phyloP scores from a whole-genome alignment of 2,888 invertebrate species.

The Torymus tubicola region DNA sequence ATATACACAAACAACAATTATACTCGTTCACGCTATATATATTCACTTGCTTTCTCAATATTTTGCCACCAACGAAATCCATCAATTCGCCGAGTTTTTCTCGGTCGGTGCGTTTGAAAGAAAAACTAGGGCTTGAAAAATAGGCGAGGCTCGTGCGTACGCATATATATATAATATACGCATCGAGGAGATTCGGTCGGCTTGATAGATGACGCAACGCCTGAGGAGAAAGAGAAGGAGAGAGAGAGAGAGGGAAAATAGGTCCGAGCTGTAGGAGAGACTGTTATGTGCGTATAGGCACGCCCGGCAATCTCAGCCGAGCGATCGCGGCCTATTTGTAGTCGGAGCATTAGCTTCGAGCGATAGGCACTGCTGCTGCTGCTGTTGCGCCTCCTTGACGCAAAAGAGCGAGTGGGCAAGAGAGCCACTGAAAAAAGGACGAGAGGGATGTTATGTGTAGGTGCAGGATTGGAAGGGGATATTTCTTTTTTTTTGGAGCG shows the following conservation, averaged over 20 bases:
- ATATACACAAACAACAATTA: too few relatives aligned
- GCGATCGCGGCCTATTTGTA: conserved; percentile 55
- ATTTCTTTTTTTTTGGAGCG: not conserved
- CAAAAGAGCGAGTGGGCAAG: not conserved
- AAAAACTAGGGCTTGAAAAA: conserved; percentile 53
- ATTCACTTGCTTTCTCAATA: too few relatives aligned
- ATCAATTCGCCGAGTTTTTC: conserved; percentile 51
- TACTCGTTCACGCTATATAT: too few relatives aligned
- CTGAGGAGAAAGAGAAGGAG: not conserved
- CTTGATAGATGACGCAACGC: conserved; percentile 55
- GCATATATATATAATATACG: not conserved
- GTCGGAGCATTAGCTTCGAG: conserved; percentile 32
- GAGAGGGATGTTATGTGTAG: not conserved
- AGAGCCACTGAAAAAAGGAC: conserved; percentile 27
- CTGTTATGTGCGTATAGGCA: conserved; percentile 35
- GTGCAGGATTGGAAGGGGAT: not conserved
- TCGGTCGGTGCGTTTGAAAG: conserved; percentile 49
- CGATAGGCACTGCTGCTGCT: not conserved
- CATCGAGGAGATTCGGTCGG: conserved; percentile 53
- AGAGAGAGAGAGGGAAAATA: conserved; percentile 14
- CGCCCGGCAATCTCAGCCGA: conserved; percentile 45
- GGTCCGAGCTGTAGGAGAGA: conserved; percentile 12
- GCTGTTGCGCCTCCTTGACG: not conserved
- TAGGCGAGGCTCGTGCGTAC: conserved; percentile 50
- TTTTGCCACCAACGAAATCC: conserved; percentile 12